phyloP scores from a whole-genome alignment of 2,888 invertebrate genomes.

The Spisula solida region DNA sequence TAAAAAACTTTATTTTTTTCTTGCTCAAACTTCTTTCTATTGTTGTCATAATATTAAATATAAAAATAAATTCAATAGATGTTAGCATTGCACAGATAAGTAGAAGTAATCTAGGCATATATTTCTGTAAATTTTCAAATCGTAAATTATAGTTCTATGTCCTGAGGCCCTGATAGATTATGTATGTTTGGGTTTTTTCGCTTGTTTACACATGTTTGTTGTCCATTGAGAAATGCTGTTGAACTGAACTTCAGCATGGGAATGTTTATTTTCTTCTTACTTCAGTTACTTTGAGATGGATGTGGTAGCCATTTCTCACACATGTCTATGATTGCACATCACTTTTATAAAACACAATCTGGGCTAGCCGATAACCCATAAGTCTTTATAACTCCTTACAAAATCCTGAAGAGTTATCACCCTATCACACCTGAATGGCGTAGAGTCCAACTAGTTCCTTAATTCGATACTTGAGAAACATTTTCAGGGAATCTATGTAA shows the following conservation, averaged over 20 bases:
- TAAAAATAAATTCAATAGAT: conserved; percentile 9
- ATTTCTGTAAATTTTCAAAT: neutral
- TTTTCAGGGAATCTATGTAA: too few species aligned
- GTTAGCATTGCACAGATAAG: neutral
- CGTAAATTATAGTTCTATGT: neutral
- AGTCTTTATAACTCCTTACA: neutral
- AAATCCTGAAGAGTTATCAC: too few species aligned
- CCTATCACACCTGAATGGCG: too few species aligned
- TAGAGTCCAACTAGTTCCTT: too few species aligned
- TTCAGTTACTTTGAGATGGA: conserved; percentile 65
- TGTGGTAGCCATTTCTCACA: conserved; percentile 84
- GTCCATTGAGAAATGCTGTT: conserved; percentile 37
- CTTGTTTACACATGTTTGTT: conserved; percentile 39
- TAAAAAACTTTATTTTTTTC: conserved; percentile 21
- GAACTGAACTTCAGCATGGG: conserved; percentile 42
- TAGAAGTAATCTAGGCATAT: neutral
- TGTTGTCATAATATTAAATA: neutral
- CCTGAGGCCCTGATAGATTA: neutral
- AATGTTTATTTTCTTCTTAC: conserved; percentile 51
- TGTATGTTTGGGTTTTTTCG: conserved; percentile 30
- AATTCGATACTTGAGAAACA: too few species aligned
- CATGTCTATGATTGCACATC: conserved; percentile 62
- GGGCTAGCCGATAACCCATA: neutral
- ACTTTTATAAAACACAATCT: conserved; percentile 24
- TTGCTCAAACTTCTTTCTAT: conserved; percentile 21